phyloP scores from a whole-genome alignment of 2,797 vertebrate species.

The Anguilla obscura region DNA sequence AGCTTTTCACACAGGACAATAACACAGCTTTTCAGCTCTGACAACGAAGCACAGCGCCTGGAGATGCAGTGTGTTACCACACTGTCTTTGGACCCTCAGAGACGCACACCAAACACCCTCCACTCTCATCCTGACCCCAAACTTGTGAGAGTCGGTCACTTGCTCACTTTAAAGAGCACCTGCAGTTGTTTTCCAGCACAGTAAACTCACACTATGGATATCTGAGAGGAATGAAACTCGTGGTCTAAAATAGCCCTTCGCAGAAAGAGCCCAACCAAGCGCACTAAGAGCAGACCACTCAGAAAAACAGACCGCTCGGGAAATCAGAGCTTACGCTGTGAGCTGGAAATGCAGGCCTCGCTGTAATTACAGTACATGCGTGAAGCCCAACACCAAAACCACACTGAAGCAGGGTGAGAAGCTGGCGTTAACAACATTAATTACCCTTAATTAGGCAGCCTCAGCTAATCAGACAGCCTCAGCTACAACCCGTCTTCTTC shows the following conservation, averaged over 20 bases:
- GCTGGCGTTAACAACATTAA: constrained; percentile 6
- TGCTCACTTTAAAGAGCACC: too few relatives aligned
- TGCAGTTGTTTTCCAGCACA: neutral
- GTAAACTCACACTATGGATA: neutral
- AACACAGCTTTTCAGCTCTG: neutral
- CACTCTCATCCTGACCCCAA: too few relatives aligned
- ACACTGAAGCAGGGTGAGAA: too few relatives aligned
- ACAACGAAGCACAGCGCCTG: neutral
- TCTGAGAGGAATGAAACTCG: neutral
- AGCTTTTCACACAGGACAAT: too few relatives aligned
- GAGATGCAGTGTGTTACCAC: neutral
- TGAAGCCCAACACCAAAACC: too few relatives aligned
- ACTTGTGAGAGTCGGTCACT: too few relatives aligned
- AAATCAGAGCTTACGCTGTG: neutral
- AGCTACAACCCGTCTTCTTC: neutral
- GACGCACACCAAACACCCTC: neutral
- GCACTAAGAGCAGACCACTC: neutral
- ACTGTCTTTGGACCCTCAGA: neutral
- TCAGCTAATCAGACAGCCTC: neutral
- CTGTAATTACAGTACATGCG: constrained; percentile 17
- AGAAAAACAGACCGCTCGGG: too few relatives aligned
- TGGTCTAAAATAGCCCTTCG: neutral
- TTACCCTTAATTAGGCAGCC: constrained; percentile 28
- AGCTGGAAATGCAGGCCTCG: constrained; percentile 26
- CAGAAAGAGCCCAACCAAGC: neutral